Percentiles rank a stretch among this genome's conserved stretches.
These are phyloP conservation scores for Mirounga angustirostris DNA, from an alignment of 2,113 vertebrate genomes.

Conservation along the genomic window DNA sequence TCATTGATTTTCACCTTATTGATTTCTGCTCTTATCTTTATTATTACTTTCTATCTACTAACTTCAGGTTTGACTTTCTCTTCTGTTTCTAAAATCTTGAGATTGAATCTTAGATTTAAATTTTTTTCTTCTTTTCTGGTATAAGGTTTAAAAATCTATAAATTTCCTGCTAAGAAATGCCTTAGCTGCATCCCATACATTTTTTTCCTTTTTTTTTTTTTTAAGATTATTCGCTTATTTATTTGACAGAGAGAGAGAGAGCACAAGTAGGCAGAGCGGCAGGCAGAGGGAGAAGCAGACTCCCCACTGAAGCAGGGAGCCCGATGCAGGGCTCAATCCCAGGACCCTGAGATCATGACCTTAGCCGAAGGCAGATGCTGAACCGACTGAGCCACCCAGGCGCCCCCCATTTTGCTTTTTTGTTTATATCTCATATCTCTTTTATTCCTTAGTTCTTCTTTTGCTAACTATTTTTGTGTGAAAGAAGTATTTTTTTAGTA, in stretches of 20 bases:
- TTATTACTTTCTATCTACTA: neutral
- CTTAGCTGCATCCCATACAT: too few relatives aligned
- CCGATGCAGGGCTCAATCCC: too few relatives aligned
- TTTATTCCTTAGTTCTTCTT: neutral
- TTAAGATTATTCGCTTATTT: too few relatives aligned
- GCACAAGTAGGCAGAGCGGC: too few relatives aligned
- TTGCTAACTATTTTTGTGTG: neutral
- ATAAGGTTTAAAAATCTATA: neutral
- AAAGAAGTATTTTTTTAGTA: neutral
- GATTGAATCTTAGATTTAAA: neutral
- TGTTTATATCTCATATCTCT: neutral
- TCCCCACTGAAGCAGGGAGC: too few relatives aligned
- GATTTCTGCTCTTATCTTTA: neutral
- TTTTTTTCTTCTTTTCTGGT: neutral
- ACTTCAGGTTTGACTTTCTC: neutral
- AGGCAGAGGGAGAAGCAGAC: too few relatives aligned
- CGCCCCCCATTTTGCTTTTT: neutral
- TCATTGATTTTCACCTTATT: neutral
- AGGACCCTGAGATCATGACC: too few relatives aligned
- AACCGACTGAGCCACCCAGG: too few relatives aligned
- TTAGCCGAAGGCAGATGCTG: too few relatives aligned
- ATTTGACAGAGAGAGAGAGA: too few relatives aligned
- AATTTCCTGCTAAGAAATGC: neutral
- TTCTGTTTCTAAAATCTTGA: too few relatives aligned
- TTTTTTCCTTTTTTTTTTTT: too few relatives aligned